Percentiles rank a stretch among this genome's conserved stretches.
These are phyloP conservation scores for Ischnus inquisitorius DNA, from an alignment of 2,888 invertebrate genomes.

Conservation along the genomic window DNA sequence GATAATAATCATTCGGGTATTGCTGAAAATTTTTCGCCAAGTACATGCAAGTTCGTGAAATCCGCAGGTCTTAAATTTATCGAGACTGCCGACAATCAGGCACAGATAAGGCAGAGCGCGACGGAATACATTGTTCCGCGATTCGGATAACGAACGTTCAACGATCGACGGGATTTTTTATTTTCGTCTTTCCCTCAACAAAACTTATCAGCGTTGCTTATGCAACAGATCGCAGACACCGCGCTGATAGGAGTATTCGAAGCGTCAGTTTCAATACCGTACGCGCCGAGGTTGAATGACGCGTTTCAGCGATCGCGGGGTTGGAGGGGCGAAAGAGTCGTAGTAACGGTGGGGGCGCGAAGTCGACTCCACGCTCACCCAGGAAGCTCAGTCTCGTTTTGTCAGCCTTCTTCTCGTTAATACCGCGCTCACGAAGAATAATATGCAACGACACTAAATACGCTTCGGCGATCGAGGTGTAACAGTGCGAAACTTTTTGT, in stretches of 20 bases:
- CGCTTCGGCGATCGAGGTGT: background rate
- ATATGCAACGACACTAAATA: slow-evolving; percentile 27
- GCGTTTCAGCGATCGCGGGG: slow-evolving; percentile 15
- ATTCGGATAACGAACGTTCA: slow-evolving; percentile 1
- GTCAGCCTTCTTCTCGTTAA: slow-evolving; percentile 70
- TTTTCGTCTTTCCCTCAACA: slow-evolving; percentile 18
- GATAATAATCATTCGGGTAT: too few species aligned
- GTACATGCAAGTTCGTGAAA: background rate
- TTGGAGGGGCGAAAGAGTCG: slow-evolving; percentile 47
- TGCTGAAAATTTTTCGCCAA: too few species aligned
- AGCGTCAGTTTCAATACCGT: background rate
- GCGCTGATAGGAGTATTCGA: slow-evolving; percentile 30
- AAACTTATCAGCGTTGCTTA: slow-evolving; percentile 27
- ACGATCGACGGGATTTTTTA: background rate
- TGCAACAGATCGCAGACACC: slow-evolving; percentile 21
- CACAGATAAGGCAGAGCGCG: background rate
- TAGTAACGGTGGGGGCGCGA: slow-evolving; percentile 43
- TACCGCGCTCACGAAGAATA: slow-evolving; percentile 64
- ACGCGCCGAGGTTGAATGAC: slow-evolving; percentile 47
- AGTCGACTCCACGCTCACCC: slow-evolving; percentile 8
- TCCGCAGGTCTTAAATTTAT: background rate
- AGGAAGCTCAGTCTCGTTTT: slow-evolving; percentile 72
- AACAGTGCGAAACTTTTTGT: background rate
- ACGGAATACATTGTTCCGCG: background rate
- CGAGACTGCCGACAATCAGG: background rate